Base-by-base conservation (phyloP, 92 coral and sea anemone species). In the Porites evermanni region DNA sequence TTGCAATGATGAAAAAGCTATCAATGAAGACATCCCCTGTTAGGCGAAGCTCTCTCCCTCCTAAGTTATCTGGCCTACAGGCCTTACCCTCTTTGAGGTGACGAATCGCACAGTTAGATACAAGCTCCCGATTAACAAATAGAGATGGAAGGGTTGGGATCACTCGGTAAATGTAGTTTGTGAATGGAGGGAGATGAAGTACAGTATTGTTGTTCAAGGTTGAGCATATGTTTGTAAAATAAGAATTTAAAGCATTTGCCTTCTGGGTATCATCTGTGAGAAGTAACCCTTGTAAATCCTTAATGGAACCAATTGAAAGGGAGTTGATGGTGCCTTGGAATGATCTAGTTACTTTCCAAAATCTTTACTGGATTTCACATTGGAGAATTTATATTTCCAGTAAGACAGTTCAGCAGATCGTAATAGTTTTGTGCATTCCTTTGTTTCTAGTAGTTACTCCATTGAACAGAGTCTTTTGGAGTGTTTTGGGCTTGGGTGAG, bases 211-310 rank as follows among this genome's bases (percentile, higher is more conserved):
- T 79, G 83, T 32, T 65, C 54, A 79, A 20, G 24, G 83, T 79
- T 79, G 83, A 79, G 72, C 83, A 79, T 21, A 79, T 79, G 65
- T 79, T 79, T 64, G 72, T 63, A 18, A 79, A 79, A n/a, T 79
- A 65, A 65, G 83, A 79, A 72, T 79, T 79, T 4, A 65, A 79
- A 8, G 71, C 83, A 65, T 64, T 79, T 13, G 83, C 83, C 50
- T 79, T 79, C 72, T 19, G 59, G 72, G 32, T 64, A 18, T 79
- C 72, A 44, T 79, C 72, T 38, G 82, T 78, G 60, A 78, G 24
- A 26, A 78, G 82, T 78, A 63, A 21, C 26, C 70, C 56, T 16
- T 29, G 38, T 32, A 24, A 24, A 24, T 24, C 26, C 26, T 24
- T 24, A 24, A 24, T 24, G 26, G 26, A 24, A 24, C 26, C 26